Evolutionary conservation across 2,888 invertebrate genomes (phyloP), one percentile per base, ranked within the genome.

Genomic region (Barypeithes pellucidus): DNA sequence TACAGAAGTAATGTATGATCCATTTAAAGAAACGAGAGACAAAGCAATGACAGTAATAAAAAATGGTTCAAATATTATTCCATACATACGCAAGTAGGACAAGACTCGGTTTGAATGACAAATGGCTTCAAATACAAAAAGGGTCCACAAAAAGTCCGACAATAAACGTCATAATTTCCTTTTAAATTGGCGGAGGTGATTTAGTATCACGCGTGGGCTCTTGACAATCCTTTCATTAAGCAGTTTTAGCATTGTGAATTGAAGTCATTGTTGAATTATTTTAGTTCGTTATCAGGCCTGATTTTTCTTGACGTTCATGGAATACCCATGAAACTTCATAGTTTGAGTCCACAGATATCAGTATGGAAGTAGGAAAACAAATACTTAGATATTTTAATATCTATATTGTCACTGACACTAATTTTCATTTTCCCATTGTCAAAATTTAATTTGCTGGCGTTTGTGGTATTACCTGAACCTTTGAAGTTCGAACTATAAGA

Each of bases 61-160:
- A 67, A 67, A 67, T 67, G 43, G 45, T 45, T 41, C 29, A 59
- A 59, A 59, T 60, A 47, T 41, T 59, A 59, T 45, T 67, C 67
- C 67, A 67, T 67, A 67, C 67, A 67, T 67, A 67, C 67, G 67
- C 67, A 67, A 67, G 67, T 67, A 67, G 67, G 47, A 54, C 67
- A 57, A 41, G 54, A 20, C 67, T 57, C n/a, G 43, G 45, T 45
- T 29, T 33, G 52, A 50, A 65, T 65, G 69, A 69, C 69, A 69
- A 69, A 69, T 62, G 61, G 29, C 41, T 52, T 36, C 33, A 61
- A 22, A 62, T 54, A 54, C 54, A 69, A 69, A 69, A 69, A 62
- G 33, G 54, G 47, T 43, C 52, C 39, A 29, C 20, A 54, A 54
- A 54, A 54, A 54, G 54, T 33, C 65, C 36, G 20, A 65, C 65